A percentile compares a stretch with the other conserved stretches of the same genome.
Conservation (phyloP, 2,113 vertebrate species). For the Neolamprologus devosi region DNA sequence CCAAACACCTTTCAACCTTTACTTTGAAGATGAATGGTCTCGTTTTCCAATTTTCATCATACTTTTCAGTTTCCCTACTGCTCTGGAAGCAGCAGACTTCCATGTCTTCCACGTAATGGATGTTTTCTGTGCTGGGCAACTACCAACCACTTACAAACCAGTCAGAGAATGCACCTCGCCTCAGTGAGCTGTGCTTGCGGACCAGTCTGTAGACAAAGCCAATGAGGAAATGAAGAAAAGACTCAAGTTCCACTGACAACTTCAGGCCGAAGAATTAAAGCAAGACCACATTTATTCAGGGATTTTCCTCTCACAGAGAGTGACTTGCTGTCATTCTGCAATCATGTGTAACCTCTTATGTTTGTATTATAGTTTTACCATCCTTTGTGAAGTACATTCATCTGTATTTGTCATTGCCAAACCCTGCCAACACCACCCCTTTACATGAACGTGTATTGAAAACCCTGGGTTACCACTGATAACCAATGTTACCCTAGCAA, state of each 20-base stretch:
- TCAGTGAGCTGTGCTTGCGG: neutral
- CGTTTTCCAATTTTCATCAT: neutral
- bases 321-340: neutral
- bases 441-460: neutral
- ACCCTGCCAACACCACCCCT: neutral
- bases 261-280: neutral
- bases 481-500: neutral
- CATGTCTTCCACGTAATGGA: neutral
- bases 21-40: neutral
- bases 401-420: neutral
- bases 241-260: neutral
- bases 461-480: neutral
- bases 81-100: neutral
- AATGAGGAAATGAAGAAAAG: neutral
- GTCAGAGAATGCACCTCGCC: neutral
- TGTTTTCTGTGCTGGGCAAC: neutral
- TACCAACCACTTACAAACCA: neutral
- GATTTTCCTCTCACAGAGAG: neutral
- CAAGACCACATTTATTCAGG: neutral
- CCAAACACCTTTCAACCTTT: neutral
- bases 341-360: neutral
- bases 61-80: neutral
- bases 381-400: neutral
- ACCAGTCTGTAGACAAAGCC: neutral
- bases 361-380: neutral